These are phyloP conservation scores for Syngnathus typhle DNA, from an alignment of 2,113 vertebrate species.

Conservation along the genomic window DNA sequence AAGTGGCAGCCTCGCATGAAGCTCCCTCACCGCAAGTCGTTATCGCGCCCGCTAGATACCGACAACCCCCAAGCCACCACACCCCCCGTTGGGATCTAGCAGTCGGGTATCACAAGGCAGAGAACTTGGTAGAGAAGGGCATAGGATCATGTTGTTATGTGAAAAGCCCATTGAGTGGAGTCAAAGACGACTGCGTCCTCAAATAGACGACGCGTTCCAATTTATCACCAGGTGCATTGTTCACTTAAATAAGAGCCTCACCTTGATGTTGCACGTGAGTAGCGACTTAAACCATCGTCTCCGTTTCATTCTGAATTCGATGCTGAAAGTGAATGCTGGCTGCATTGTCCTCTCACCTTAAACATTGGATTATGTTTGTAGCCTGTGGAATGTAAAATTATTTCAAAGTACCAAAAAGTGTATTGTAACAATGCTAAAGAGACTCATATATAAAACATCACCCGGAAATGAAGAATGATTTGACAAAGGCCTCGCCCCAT, in stretches of 20 bases:
- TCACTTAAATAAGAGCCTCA: background rate
- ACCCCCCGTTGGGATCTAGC: constrained; percentile 36
- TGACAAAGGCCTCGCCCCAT: background rate
- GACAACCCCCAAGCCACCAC: background rate
- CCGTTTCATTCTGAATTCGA: too few species aligned
- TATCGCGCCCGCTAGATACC: constrained; percentile 9
- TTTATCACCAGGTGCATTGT: background rate
- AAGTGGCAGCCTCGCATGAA: constrained; percentile 56
- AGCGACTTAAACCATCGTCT: too few species aligned
- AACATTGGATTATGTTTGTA: too few species aligned
- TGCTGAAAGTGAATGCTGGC: too few species aligned
- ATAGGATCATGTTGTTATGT: background rate
- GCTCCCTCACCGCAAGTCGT: constrained; percentile 42
- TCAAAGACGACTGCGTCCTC: background rate
- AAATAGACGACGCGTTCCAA: background rate
- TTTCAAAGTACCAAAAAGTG: too few species aligned
- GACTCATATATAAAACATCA: too few species aligned
- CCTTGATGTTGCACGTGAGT: background rate
- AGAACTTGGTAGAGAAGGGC: background rate
- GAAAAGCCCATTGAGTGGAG: too few species aligned
- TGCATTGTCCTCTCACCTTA: too few species aligned
- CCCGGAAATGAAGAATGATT: too few species aligned
- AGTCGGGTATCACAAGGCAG: constrained; percentile 32
- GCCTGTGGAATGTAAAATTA: too few species aligned
- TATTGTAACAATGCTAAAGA: too few species aligned